Percentiles rank a stretch among this genome's conserved stretches.
Conservation (phyloP, 2,797 vertebrate species). For the Eleutherodactylus coqui region DNA sequence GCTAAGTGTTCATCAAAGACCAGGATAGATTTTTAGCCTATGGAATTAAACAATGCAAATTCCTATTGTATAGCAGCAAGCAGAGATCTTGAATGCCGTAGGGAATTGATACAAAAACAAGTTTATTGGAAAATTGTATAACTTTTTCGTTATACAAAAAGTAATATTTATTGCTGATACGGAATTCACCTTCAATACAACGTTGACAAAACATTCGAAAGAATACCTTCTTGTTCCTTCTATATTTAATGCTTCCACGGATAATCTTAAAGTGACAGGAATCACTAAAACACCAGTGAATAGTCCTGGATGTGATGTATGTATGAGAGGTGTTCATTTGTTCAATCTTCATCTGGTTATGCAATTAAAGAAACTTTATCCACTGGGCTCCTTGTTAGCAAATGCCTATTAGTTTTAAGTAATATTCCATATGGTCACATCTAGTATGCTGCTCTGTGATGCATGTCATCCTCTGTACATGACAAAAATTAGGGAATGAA, state of each 20-base stretch:
- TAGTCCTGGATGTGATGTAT: conserved; percentile 21
- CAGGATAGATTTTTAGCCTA: no score
- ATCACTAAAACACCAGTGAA: background rate
- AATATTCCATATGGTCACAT: conserved; percentile 57
- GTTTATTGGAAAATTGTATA: no score
- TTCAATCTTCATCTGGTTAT: conserved; percentile 50
- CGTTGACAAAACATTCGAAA: background rate
- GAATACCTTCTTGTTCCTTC: background rate
- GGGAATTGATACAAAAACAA: no score
- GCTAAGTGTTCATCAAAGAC: no score
- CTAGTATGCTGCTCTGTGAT: conserved; percentile 27
- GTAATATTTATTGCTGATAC: background rate
- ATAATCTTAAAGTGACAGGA: conserved; percentile 8
- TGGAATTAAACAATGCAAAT: no score
- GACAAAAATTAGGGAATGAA: conserved; percentile 49
- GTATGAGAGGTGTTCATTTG: conserved; percentile 46
- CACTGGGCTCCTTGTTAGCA: conserved; percentile 45
- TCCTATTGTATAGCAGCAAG: no score
- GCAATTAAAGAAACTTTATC: conserved; percentile 57
- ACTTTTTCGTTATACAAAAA: background rate
- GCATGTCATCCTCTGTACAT: conserved; percentile 47
- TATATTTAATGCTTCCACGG: background rate
- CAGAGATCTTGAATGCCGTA: background rate
- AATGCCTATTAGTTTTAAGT: conserved; percentile 51
- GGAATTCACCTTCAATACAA: background rate